Conservation (phyloP, 2,797 vertebrate species). For the Helostoma temminkii region DNA sequence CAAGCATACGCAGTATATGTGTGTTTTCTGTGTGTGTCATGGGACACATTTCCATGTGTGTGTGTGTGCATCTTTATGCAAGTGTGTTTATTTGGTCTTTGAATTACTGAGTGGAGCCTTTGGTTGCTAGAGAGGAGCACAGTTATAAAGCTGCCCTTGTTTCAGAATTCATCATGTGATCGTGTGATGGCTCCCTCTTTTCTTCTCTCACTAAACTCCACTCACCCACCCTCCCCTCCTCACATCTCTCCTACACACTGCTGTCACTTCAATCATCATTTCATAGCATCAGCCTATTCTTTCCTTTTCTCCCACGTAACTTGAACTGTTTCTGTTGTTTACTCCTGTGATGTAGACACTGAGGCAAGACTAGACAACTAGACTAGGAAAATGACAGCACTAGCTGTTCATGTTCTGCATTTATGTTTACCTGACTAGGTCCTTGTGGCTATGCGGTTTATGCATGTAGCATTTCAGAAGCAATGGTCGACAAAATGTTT, state of each 20-base stretch:
- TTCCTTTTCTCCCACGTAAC: neutral
- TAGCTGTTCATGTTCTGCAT: neutral
- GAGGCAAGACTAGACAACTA: neutral
- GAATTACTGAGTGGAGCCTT: conserved; percentile 57
- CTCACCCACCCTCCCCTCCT: conserved; percentile 22
- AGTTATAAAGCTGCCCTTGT: conserved; percentile 74
- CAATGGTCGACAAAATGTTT: neutral
- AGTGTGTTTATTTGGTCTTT: conserved; percentile 51
- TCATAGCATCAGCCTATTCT: neutral
- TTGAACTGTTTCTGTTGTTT: neutral
- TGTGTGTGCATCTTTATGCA: conserved; percentile 2
- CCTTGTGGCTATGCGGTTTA: neutral
- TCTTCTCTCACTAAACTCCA: conserved; percentile 31
- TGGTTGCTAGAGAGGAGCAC: conserved; percentile 54
- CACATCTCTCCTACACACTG: conserved; percentile 47
- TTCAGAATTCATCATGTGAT: conserved; percentile 70
- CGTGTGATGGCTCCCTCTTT: conserved; percentile 46
- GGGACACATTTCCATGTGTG: conserved; percentile 2
- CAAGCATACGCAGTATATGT: conserved; percentile 44
- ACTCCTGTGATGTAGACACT: neutral
- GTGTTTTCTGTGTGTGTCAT: conserved; percentile 39
- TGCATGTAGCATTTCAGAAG: neutral
- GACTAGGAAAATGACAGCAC: neutral
- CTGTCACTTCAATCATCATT: conserved; percentile 53
- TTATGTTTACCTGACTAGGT: neutral